Conservation (phyloP, 2,888 invertebrate genomes). For the Mesochorus sp. region DNA sequence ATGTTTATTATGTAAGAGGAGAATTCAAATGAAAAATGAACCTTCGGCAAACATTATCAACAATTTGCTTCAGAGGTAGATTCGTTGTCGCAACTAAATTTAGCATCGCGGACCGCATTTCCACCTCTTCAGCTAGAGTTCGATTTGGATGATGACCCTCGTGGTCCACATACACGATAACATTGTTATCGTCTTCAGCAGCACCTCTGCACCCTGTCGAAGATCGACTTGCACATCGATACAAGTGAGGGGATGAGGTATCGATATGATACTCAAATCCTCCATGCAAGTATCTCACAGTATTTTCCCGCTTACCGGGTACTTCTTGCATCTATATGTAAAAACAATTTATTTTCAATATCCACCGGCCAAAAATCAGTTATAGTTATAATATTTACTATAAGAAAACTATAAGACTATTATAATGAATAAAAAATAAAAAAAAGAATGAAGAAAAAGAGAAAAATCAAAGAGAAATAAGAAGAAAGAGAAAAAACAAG, state of each 20-base stretch:
- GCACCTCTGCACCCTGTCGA: not conserved
- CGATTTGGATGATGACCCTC: not conserved
- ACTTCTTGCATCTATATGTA: not conserved
- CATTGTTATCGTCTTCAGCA: not conserved
- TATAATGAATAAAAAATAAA: no score
- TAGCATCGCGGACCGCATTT: not conserved
- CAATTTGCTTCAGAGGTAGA: not conserved
- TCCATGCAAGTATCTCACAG: not conserved
- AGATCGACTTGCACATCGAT: not conserved
- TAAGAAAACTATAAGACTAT: no score
- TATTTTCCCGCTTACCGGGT: not conserved
- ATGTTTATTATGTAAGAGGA: no score
- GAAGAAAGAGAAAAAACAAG: no score
- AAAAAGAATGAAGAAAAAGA: no score
- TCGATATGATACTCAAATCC: not conserved
- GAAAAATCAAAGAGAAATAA: no score
- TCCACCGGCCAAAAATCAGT: no score
- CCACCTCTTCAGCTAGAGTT: not conserved
- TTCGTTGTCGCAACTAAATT: not conserved
- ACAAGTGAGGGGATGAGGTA: not conserved
- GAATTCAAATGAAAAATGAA: no score
- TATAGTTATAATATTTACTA: no score
- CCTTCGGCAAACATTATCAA: not conserved
- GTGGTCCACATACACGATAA: not conserved
- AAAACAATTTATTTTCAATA: no score